A percentile compares a stretch with the other conserved stretches of the same genome.
Evolutionary conservation across 2,113 vertebrate species (phyloP).

Genomic region (Ia io): DNA sequence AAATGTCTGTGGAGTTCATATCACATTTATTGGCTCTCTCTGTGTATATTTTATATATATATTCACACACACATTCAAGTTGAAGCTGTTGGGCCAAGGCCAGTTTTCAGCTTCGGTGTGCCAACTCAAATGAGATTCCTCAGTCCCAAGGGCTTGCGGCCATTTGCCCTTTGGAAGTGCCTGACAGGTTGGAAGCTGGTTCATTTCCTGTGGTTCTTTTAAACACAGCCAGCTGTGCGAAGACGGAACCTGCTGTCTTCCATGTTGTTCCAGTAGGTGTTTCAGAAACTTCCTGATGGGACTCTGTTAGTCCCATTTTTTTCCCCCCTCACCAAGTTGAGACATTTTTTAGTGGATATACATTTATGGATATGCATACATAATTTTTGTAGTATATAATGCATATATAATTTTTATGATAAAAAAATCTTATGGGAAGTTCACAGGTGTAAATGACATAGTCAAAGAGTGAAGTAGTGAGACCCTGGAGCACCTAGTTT

Average conservation of each 20-base stretch:
- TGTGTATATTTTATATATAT: background rate
- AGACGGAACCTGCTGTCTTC: slow-evolving; percentile 67
- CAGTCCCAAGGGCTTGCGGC: slow-evolving; percentile 58
- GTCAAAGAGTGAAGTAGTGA: slow-evolving; percentile 60
- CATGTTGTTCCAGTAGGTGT: slow-evolving; percentile 73
- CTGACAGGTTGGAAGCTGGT: slow-evolving; percentile 64
- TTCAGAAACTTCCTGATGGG: slow-evolving; percentile 79
- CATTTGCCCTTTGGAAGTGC: slow-evolving; percentile 73
- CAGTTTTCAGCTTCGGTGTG: slow-evolving; percentile 47
- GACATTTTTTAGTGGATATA: background rate
- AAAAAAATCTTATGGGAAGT: slow-evolving; percentile 58
- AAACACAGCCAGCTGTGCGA: slow-evolving; percentile 74
- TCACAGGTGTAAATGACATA: slow-evolving; percentile 67
- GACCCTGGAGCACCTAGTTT: slow-evolving; percentile 36
- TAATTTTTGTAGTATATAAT: background rate
- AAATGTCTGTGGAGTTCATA: slow-evolving; percentile 43
- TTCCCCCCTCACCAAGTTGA: background rate
- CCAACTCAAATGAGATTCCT: slow-evolving; percentile 14
- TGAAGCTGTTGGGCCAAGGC: slow-evolving; percentile 46
- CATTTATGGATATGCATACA: fast-evolving
- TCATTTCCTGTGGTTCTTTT: slow-evolving; percentile 81
- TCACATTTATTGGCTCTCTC: background rate
- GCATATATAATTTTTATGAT: background rate
- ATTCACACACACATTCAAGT: background rate
- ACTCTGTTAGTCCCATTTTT: slow-evolving; percentile 58